phyloP scores from a whole-genome alignment of 2,888 invertebrate species.

The Mayetiola destructor region DNA sequence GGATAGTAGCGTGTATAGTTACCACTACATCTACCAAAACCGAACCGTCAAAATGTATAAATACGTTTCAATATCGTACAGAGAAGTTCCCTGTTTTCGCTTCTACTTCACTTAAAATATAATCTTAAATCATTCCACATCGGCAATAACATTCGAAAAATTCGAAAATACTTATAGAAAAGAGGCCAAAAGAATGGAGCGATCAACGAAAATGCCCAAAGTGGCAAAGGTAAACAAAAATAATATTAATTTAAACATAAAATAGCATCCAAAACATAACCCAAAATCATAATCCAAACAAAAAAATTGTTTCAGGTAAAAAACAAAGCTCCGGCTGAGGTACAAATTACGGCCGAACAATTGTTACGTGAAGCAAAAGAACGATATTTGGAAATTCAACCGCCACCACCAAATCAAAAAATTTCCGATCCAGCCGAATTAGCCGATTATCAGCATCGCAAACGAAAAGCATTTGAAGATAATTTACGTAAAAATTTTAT shows the following conservation, averaged over 20 bases:
- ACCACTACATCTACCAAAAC: no score
- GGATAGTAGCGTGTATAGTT: no score
- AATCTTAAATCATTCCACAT: no score
- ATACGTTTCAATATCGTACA: no score
- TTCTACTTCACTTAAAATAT: no score
- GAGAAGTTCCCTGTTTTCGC: no score
- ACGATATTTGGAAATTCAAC: conserved; percentile 90
- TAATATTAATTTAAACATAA: background rate
- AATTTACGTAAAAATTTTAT: conserved; percentile 90
- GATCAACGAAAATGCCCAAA: conserved; percentile 89
- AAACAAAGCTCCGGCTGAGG: conserved; percentile 96
- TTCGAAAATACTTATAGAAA: background rate
- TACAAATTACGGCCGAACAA: conserved; percentile 99
- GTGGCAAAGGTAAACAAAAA: conserved; percentile 69
- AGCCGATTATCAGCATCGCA: conserved; percentile 87
- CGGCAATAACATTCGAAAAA: no score
- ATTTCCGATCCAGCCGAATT: conserved; percentile 97
- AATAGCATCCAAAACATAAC: background rate
- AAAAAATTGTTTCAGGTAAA: conserved; percentile 59
- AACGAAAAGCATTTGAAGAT: conserved; percentile 95
- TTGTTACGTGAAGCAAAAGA: conserved; percentile 96
- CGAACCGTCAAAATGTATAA: no score
- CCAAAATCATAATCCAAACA: background rate
- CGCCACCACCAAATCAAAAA: conserved; percentile 96
- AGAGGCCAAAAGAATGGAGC: conserved; percentile 41